A percentile compares a stretch with the other conserved stretches of the same genome.
Conservation (phyloP, 2,888 invertebrate genomes). For the Idaea aversata region DNA sequence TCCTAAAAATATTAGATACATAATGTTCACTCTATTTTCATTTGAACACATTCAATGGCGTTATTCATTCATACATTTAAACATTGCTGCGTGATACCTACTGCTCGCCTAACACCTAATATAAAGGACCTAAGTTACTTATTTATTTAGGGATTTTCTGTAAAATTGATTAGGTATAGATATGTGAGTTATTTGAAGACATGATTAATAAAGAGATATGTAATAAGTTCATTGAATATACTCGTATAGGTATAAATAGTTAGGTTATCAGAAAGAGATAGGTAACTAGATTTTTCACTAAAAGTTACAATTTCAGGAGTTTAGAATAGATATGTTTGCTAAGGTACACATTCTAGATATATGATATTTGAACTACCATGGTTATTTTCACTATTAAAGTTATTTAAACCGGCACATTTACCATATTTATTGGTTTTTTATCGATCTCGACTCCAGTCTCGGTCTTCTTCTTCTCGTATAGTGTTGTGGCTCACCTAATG, state of each 20-base stretch:
- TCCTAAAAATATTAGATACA: too few relatives aligned
- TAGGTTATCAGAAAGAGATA: not conserved
- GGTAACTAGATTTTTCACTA: not conserved
- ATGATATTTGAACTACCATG: too few relatives aligned
- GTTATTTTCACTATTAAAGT: too few relatives aligned
- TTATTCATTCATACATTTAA: slow-evolving; percentile 40
- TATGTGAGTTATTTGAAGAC: not conserved
- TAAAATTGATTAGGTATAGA: not conserved
- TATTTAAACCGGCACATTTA: too few relatives aligned
- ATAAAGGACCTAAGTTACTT: not conserved
- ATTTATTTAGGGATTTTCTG: not conserved
- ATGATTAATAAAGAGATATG: not conserved
- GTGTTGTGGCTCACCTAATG: too few relatives aligned
- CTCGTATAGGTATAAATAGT: not conserved
- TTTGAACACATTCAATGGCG: slow-evolving; percentile 69
- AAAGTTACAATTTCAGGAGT: too few relatives aligned
- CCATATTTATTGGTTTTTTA: too few relatives aligned
- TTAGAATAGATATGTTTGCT: too few relatives aligned
- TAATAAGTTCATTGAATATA: not conserved
- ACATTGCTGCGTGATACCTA: not conserved
- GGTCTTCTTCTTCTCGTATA: too few relatives aligned
- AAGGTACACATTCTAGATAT: too few relatives aligned
- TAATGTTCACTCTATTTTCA: slow-evolving; percentile 28
- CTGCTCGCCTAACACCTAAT: not conserved
- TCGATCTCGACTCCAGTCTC: too few relatives aligned